phyloP scores from a whole-genome alignment of 2,888 invertebrate genomes.

The Ornithoptera alexandrae region DNA sequence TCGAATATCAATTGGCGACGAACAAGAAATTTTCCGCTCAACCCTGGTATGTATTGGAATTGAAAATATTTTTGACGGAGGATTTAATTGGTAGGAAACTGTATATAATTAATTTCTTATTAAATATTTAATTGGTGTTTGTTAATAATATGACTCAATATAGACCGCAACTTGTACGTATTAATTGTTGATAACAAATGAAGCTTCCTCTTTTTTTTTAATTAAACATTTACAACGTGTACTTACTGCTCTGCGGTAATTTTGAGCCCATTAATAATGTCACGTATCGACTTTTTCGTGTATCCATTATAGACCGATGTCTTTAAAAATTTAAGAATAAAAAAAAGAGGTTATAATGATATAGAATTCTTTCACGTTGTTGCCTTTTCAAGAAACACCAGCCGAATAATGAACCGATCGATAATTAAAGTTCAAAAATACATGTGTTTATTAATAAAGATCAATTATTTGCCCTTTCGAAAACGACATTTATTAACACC shows the following conservation, averaged over 20 bases:
- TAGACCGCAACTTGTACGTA: constrained; percentile 29
- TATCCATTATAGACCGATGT: background rate
- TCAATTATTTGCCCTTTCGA: background rate
- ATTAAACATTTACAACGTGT: constrained; percentile 18
- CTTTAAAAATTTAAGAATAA: background rate
- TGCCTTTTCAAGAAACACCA: constrained; percentile 7
- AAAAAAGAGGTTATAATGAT: constrained; percentile 6
- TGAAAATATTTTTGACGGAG: constrained; percentile 48
- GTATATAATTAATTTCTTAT: constrained; percentile 49
- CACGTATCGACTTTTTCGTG: constrained; percentile 2
- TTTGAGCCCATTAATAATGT: constrained; percentile 2
- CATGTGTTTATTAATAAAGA: constrained; percentile 9
- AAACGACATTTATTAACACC: too few species aligned
- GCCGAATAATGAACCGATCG: constrained; percentile 3
- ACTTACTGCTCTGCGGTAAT: constrained; percentile 3
- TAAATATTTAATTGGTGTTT: constrained; percentile 45
- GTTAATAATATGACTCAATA: constrained; percentile 49
- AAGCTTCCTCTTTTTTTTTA: constrained; percentile 20
- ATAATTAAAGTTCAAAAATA: constrained; percentile 10
- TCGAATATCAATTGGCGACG: constrained; percentile 29
- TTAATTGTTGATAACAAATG: constrained; percentile 26
- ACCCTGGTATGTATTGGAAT: constrained; percentile 49
- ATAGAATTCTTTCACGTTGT: constrained; percentile 15
- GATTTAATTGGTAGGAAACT: constrained; percentile 60
- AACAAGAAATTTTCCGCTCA: constrained; percentile 37